Evolutionary conservation across 2,797 vertebrate genomes (phyloP), one percentile per base, ranked within the genome.

Genomic region (Apogon hyalosoma): DNA sequence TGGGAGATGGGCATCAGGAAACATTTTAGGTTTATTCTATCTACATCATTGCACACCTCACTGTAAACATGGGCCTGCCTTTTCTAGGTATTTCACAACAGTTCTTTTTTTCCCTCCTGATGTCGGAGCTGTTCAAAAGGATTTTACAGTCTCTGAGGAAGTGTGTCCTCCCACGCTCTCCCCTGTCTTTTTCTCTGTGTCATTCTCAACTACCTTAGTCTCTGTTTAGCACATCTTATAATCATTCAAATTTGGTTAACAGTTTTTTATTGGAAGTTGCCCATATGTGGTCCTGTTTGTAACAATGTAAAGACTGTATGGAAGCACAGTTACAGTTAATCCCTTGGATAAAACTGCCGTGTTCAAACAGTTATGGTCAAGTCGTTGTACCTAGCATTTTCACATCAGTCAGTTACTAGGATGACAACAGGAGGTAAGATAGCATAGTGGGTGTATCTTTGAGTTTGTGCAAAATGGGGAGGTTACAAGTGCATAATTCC

Each of bases 81-180:
- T 86, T 80, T 91, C 40, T 70, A 79, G 67, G 84, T 89, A 84
- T 93, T 94, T 93, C 89, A 91, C 85, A 93, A 92, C 82, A 63
- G 51, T 65, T 49, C 50, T 54, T 75, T 73, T 69, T 60, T 72
- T 70, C 73, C 75, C 79, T 82, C 73, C 64, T 77, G 64, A 78
- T 84, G 84, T 84, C 64, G 56, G 59, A 79, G 64, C 63, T 6
- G 74, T 90, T 92, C 82, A 88, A 84, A 90, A 87, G 78, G 82
- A 85, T 91, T 92, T 90, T 88, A 87, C 82, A 86, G 83, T 91
- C 85, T 90, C 80, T 87, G 83, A 92, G 92, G 93, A 93, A 93
- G 92, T 88, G 78, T 85, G 79, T 90, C 92, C 91, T 89, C 91
- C 92, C 88, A 91, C 92, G 53, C 89, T 69, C 79, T 87, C 69